These are phyloP conservation scores for Syrrhaptes paradoxus DNA, from an alignment of 2,113 vertebrate genomes.

Conservation along the genomic window DNA sequence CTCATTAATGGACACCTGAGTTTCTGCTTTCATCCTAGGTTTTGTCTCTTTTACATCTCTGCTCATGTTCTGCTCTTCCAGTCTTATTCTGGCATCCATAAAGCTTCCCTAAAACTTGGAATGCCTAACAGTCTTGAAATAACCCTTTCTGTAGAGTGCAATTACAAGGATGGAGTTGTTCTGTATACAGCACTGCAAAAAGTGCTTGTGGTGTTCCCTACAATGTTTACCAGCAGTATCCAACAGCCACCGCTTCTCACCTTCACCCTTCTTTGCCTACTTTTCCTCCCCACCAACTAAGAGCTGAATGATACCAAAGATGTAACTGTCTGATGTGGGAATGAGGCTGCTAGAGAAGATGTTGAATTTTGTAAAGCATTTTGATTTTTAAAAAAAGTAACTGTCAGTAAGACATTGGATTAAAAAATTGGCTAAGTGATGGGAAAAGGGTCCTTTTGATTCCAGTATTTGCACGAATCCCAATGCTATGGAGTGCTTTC, in stretches of 20 bases:
- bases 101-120: neutral
- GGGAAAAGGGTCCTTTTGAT: neutral
- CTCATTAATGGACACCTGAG: neutral
- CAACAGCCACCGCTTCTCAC: neutral
- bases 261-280: neutral
- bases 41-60: neutral
- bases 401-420: neutral
- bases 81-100: neutral
- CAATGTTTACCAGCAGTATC: neutral
- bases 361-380: neutral
- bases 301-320: neutral
- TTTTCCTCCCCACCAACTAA: neutral
- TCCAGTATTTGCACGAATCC: neutral
- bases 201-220: neutral
- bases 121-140: neutral
- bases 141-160: neutral
- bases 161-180: neutral
- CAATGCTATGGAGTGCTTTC: neutral
- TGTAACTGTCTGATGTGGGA: fast-evolving
- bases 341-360: neutral
- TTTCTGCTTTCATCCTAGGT: neutral
- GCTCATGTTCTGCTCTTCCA: neutral
- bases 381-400: neutral
- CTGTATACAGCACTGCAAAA: neutral
- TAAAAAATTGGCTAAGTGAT: neutral